Evolutionary conservation across 2,888 invertebrate species (phyloP), one percentile per base, ranked within the genome.

Genomic region (Julus scandinavius): DNA sequence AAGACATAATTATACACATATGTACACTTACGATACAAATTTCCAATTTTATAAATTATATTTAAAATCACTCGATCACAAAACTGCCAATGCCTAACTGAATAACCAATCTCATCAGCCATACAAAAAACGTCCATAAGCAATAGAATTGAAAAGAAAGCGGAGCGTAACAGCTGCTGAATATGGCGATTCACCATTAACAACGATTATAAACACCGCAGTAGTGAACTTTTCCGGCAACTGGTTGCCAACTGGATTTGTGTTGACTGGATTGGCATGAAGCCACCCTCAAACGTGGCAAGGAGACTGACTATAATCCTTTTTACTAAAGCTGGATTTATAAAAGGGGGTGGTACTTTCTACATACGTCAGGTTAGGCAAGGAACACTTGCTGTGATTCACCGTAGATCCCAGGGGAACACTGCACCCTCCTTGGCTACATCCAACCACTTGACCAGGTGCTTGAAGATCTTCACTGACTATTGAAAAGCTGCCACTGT

Each of bases 401-500:
- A 41, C 20, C 15, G 86, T 20, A 50, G 88, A 45, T 38, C n/a
- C 86, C 45, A 88, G 63, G 17, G 49, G 40, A 29, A 15, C 41
- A 85, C 38, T 20, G 85, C 15, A 50, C 20, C 40, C 49, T 38
- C 7, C 87, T 17, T 40, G n/a, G 58, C 87, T 9, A 85, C 41
- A n/a, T 45, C 85, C 50, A 40, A 50, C 58, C 2, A n/a, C 29
- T 11, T 87, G 54, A 40, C 87, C 50, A n/a, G 87, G 58, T 40
- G 49, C 40, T 49, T 85, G 45, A 85, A 85, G 72, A 50, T 87
- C 89, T 20, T 89, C 89, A 84, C 89, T 89, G 41, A 87, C 89
- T 17, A 89, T 89, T 29, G 89, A 89, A 89, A 89, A 89, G 86
- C 89, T 89, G 40, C 89, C 89, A 87, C 89, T 89, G 41, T 89